phyloP scores from a whole-genome alignment of 2,797 vertebrate species.

The Argentina silus region DNA sequence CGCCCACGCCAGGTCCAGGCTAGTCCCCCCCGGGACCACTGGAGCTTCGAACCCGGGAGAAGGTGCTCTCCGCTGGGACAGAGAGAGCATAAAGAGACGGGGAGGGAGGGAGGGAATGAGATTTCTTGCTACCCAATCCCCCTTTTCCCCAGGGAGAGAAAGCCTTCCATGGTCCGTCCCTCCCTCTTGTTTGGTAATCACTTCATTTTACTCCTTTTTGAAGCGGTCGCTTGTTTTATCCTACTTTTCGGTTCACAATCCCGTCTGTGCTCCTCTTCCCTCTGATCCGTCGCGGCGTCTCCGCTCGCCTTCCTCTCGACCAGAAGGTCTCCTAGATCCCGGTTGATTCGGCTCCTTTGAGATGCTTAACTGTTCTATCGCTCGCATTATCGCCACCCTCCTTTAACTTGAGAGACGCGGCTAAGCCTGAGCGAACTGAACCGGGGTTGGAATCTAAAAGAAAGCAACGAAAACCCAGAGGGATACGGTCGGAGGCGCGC shows the following conservation, averaged over 20 bases:
- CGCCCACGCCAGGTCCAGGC: constrained; percentile 65
- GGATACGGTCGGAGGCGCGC: constrained; percentile 68
- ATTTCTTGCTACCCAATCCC: constrained; percentile 80
- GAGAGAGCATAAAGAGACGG: constrained; percentile 78
- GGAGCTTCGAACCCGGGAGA: constrained; percentile 75
- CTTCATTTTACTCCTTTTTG: constrained; percentile 85
- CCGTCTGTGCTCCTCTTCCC: constrained; percentile 70
- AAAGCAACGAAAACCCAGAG: constrained; percentile 73
- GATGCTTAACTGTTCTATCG: constrained; percentile 69
- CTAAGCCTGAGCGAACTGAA: constrained; percentile 67
- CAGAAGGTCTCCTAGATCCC: constrained; percentile 71
- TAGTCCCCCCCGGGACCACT: constrained; percentile 70
- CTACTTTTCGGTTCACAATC: constrained; percentile 79
- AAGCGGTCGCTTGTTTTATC: constrained; percentile 78
- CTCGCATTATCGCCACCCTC: constrained; percentile 67
- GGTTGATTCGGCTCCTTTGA: constrained; percentile 70
- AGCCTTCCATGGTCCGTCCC: constrained; percentile 76
- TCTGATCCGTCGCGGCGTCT: constrained; percentile 73
- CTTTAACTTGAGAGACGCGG: constrained; percentile 69
- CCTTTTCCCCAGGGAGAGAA: constrained; percentile 75
- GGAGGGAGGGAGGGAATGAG: constrained; percentile 78
- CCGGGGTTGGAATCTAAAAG: constrained; percentile 77
- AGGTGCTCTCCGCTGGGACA: constrained; percentile 81
- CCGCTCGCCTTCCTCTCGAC: constrained; percentile 64
- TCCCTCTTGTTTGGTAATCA: constrained; percentile 84